These are phyloP conservation scores for Agonopterix arenella DNA, from an alignment of 2,888 invertebrate species.

Conservation along the genomic window DNA sequence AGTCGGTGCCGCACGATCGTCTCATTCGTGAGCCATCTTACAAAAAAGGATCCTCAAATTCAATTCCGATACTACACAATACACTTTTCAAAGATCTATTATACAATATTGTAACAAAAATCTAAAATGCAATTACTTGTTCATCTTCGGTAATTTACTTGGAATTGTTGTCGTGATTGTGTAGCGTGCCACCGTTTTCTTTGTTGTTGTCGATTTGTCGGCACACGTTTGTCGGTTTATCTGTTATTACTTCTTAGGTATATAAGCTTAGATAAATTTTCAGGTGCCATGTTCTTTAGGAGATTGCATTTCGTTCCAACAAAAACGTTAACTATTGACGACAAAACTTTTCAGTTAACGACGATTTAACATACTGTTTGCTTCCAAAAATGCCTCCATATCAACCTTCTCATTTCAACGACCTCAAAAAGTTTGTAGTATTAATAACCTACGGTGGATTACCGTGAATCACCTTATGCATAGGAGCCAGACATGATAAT, in stretches of 20 bases:
- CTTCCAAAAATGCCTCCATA: no score
- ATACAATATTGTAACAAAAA: constrained; percentile 17
- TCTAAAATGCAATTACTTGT: constrained; percentile 17
- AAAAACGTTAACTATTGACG: no score
- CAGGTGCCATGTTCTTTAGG: no score
- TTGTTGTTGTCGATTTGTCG: constrained; percentile 9
- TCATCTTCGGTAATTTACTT: constrained; percentile 14
- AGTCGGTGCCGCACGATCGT: constrained; percentile 33
- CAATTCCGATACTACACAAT: constrained; percentile 29
- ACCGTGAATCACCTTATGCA: constrained; percentile 29
- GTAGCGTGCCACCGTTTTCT: constrained; percentile 15
- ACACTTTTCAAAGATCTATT: constrained; percentile 18
- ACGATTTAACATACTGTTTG: no score
- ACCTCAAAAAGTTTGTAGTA: constrained; percentile 1
- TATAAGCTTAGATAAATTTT: no score
- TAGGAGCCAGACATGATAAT: constrained; percentile 60
- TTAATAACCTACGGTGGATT: constrained; percentile 23
- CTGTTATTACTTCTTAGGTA: no score
- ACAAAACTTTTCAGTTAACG: no score
- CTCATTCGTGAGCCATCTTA: constrained; percentile 30
- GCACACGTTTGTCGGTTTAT: background rate
- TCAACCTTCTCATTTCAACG: background rate
- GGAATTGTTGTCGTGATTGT: constrained; percentile 16
- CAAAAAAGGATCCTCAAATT: constrained; percentile 33
- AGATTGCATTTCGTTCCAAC: no score